These are phyloP conservation scores for Leptopilina myrica DNA, from an alignment of 2,888 invertebrate species.

Conservation along the genomic window DNA sequence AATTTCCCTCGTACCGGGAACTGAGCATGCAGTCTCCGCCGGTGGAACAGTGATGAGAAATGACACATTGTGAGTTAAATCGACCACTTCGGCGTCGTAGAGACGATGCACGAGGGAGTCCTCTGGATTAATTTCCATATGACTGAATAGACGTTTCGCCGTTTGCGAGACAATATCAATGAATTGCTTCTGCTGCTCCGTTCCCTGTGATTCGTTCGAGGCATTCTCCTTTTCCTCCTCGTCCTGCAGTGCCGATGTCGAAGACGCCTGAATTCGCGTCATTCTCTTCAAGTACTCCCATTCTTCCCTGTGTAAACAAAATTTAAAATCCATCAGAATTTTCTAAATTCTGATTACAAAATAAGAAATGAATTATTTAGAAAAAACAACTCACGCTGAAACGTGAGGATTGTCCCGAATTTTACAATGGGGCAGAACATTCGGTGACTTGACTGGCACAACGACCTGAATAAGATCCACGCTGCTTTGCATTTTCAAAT, in stretches of 20 bases:
- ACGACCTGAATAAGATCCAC: conserved; percentile 96
- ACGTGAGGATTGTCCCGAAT: conserved; percentile 97
- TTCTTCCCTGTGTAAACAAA: conserved; percentile 85
- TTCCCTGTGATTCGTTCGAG: conserved; percentile 72
- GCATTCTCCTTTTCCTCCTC: conserved; percentile 71
- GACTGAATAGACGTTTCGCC: conserved; percentile 85
- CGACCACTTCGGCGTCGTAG: conserved; percentile 95
- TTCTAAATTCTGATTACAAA: neutral
- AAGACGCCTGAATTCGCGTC: conserved; percentile 70
- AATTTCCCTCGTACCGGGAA: conserved; percentile 91
- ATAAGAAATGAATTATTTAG: neutral
- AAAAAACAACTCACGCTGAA: conserved; percentile 83
- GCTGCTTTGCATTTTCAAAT: conserved; percentile 96
- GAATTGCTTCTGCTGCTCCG: conserved; percentile 89
- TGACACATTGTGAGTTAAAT: conserved; percentile 92
- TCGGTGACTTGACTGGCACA: conserved; percentile 94
- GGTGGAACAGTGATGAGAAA: conserved; percentile 95
- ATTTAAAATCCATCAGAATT: neutral
- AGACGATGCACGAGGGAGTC: conserved; percentile 87
- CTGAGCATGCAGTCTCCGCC: conserved; percentile 94
- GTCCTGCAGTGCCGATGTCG: conserved; percentile 75
- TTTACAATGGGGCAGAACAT: conserved; percentile 95
- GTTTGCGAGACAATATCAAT: conserved; percentile 87
- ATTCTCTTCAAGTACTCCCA: conserved; percentile 91
- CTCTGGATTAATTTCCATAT: conserved; percentile 87